Base-by-base conservation (phyloP, 2,113 vertebrate species). In the Camelus bactrianus region DNA sequence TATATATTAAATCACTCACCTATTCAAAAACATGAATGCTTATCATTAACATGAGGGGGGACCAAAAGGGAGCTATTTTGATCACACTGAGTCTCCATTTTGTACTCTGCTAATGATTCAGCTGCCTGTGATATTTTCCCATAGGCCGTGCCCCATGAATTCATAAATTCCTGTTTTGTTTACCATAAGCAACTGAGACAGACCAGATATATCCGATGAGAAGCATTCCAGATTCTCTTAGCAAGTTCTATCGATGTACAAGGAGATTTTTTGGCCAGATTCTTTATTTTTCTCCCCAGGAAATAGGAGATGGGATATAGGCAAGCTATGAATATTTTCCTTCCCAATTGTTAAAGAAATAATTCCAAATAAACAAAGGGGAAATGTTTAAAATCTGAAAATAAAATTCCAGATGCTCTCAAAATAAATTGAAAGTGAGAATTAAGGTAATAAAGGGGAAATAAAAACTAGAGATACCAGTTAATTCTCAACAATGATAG, bases 401-500 rank as follows among this genome's bases (percentile, higher is more conserved):
- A 88, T 91, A 58, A 84, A 81, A 94, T 87, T 86, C 48, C 67
- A 97, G 38, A 28, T 95, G 13, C n/a, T 82, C 94, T 64, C 12
- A 91, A 95, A 93, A 64, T 20, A 84, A 94, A 81, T 60, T 38
- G 26, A 56, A 93, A 84, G 30, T 52, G 91, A 5, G 46, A 85
- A 46, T 80, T 58, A 88, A 87, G 52, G 42, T 35, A 62, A 84
- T 83, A 79, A 83, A 92, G 20, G 38, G 42, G 17, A 67, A 87
- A 92, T 58, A 72, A 82, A 92, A 48, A 52, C 46, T 92, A 86
- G 72, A 81, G 11, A 56, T 72, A 73, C 24, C 38, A 76, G 83
- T 50, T 86, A 42, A 67, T 92, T 72, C 22, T 86, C 60, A 95
- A 67, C 22, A 82, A 32, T 69, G 19, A 70, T 70, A 72, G 58